Percentiles rank a stretch among this genome's conserved stretches.
Evolutionary conservation across 2,888 invertebrate species (phyloP).

Genomic region (Abrostola triplasia): DNA sequence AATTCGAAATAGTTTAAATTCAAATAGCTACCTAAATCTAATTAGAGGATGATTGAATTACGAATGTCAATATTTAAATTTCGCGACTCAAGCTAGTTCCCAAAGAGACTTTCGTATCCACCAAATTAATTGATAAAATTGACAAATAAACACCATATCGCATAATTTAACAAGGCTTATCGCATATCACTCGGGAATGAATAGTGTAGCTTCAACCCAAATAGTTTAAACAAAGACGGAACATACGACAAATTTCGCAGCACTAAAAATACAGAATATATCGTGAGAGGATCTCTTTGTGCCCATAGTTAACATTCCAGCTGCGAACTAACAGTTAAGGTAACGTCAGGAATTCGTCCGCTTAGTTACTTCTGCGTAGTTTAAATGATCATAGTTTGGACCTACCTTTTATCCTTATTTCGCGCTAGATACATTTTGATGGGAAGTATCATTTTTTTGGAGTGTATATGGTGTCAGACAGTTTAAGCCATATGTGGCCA

Average conservation of each 20-base stretch:
- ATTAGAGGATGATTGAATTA: no score
- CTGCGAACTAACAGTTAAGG: conserved; percentile 34
- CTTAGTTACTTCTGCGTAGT: conserved; percentile 63
- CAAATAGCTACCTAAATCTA: no score
- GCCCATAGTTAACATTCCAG: conserved; percentile 71
- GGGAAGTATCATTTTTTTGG: conserved; percentile 21
- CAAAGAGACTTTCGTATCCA: no score
- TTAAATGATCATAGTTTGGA: conserved; percentile 59
- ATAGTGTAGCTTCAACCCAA: conserved; percentile 6
- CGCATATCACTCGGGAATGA: no score
- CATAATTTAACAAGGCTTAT: no score
- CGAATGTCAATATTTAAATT: no score
- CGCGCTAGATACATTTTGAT: conserved; percentile 33
- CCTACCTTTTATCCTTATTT: conserved; percentile 40
- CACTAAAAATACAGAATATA: conserved; percentile 41
- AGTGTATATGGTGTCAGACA: not conserved
- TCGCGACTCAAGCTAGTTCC: no score
- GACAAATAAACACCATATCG: no score
- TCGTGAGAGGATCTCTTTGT: conserved; percentile 56
- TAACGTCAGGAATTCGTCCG: conserved; percentile 41
- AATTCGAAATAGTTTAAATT: no score
- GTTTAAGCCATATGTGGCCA: not conserved
- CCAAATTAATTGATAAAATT: no score
- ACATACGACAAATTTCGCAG: conserved; percentile 36
- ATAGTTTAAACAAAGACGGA: conserved; percentile 28